These are phyloP conservation scores for Hypotaenidia philippensis DNA, from an alignment of 2,797 vertebrate species.

Conservation along the genomic window DNA sequence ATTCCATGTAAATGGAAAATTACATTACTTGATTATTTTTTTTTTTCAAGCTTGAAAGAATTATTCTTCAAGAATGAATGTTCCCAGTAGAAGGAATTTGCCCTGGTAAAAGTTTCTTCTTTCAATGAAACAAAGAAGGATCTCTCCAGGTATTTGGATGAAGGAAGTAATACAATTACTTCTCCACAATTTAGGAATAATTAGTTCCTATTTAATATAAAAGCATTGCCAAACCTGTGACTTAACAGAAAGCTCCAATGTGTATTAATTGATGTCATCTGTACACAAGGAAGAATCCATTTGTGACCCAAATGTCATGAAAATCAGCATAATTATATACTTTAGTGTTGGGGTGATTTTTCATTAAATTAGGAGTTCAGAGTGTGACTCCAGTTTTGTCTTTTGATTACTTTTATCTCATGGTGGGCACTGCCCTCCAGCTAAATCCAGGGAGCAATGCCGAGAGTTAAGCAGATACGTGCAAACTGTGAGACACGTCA, in stretches of 20 bases:
- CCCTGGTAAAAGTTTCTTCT: not conserved
- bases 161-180: not conserved
- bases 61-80: not conserved
- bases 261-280: constrained; percentile 77
- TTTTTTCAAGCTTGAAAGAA: not conserved
- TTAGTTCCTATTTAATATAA: constrained; percentile 66
- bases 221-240: constrained; percentile 39
- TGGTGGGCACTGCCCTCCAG: constrained; percentile 48
- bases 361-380: constrained; percentile 74
- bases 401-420: constrained; percentile 67
- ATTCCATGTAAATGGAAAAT: not conserved
- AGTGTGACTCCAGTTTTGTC: constrained; percentile 65
- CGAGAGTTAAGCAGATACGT: not conserved
- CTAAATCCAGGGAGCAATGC: not conserved
- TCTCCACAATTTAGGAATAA: constrained; percentile 53
- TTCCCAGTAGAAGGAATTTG: not conserved
- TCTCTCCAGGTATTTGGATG: not conserved
- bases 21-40: not conserved
- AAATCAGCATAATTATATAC: constrained; percentile 81
- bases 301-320: constrained; percentile 77
- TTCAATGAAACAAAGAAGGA: not conserved
- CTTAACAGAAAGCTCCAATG: constrained; percentile 62
- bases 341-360: constrained; percentile 69
- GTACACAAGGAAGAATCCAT: constrained; percentile 79
- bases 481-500: not conserved